Conservation (phyloP, 2,888 invertebrate species). For the Aphodius granarius region DNA sequence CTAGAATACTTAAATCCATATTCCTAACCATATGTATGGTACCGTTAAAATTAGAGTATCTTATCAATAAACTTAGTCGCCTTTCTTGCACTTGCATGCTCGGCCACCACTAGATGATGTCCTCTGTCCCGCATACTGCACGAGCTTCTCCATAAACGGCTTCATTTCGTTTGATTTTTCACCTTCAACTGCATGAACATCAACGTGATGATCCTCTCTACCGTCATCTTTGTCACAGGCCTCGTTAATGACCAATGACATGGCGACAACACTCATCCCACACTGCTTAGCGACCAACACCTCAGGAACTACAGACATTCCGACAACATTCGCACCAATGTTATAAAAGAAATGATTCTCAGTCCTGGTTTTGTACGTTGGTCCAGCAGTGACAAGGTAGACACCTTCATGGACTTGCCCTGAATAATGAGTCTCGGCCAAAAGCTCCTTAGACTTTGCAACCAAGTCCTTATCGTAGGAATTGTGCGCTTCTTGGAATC, state of each 20-base stretch:
- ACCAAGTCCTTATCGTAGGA: slow-evolving; percentile 2
- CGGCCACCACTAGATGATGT: neutral
- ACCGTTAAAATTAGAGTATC: neutral
- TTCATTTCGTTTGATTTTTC: neutral
- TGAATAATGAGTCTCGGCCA: slow-evolving; percentile 51
- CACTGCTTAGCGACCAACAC: slow-evolving; percentile 86
- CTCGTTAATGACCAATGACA: slow-evolving; percentile 86
- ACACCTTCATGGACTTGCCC: slow-evolving; percentile 74
- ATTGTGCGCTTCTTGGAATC: neutral
- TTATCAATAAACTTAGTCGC: neutral
- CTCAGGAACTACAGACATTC: slow-evolving; percentile 71
- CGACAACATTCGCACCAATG: slow-evolving; percentile 79
- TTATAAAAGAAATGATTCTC: slow-evolving; percentile 77
- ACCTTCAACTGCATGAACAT: neutral
- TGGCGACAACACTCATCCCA: slow-evolving; percentile 81
- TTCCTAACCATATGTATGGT: neutral
- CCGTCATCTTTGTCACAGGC: slow-evolving; percentile 26
- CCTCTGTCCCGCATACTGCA: neutral
- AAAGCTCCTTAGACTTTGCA: slow-evolving; percentile 2
- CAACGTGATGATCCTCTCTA: neutral
- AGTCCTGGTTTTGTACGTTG: slow-evolving; percentile 90
- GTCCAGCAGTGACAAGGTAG: slow-evolving; percentile 89
- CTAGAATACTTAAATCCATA: neutral
- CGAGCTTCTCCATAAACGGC: slow-evolving; percentile 4
- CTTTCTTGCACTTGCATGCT: neutral